phyloP scores from a whole-genome alignment of 2,888 invertebrate genomes.

The Eurytoma adleriae region DNA sequence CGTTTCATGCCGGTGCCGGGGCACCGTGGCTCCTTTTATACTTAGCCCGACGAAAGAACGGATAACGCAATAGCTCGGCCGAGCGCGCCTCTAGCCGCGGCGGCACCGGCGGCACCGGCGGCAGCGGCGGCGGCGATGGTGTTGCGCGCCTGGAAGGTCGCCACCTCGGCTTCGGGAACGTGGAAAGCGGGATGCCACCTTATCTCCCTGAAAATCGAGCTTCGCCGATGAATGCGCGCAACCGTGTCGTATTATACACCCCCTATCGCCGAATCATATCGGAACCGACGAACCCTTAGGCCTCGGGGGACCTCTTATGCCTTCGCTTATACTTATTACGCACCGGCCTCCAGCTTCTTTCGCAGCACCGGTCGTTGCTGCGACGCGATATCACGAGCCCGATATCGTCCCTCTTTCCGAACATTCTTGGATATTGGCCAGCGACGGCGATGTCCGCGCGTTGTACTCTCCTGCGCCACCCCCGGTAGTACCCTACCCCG shows the following conservation, averaged over 20 bases:
- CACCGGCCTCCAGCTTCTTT: too few species aligned
- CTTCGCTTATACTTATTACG: background rate
- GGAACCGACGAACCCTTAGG: background rate
- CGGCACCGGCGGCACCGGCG: conserved; percentile 24
- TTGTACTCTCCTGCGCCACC: background rate
- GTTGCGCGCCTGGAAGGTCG: background rate
- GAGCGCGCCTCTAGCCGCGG: background rate
- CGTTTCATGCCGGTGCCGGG: conserved; percentile 42
- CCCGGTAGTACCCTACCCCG: background rate
- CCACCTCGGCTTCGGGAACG: conserved; percentile 26
- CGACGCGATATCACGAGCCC: background rate
- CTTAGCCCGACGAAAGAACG: conserved; percentile 16
- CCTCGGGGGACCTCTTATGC: background rate
- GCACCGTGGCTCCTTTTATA: conserved; percentile 46
- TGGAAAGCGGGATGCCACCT: conserved; percentile 43
- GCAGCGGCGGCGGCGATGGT: conserved; percentile 13
- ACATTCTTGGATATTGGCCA: conserved; percentile 14
- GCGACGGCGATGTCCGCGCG: background rate
- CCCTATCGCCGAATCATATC: background rate
- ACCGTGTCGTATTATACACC: background rate
- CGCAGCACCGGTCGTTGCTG: background rate
- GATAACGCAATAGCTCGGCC: conserved; percentile 35
- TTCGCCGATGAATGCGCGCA: background rate
- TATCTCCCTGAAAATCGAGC: conserved; percentile 28
- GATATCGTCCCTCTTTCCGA: background rate